phyloP scores from a whole-genome alignment of 2,113 vertebrate species.

The Plectropomus leopardus region DNA sequence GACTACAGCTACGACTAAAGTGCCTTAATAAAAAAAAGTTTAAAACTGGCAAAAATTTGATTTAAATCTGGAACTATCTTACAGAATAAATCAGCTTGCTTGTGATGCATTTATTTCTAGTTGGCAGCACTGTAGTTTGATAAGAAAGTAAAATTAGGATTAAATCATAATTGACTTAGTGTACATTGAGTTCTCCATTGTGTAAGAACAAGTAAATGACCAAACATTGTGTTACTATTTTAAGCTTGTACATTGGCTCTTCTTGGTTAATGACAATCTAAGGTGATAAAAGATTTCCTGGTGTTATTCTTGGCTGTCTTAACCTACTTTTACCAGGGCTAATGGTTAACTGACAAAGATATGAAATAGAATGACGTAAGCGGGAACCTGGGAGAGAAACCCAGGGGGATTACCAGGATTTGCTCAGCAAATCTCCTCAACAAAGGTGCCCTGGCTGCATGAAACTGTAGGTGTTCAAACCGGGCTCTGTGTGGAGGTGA shows the following conservation, averaged over 20 bases:
- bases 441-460: constrained; percentile 68
- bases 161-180: background rate
- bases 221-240: constrained; percentile 22
- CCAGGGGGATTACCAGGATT: constrained; percentile 77
- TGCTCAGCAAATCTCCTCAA: constrained; percentile 80
- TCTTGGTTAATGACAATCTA: constrained; percentile 27
- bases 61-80: background rate
- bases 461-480: constrained; percentile 64
- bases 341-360: constrained; percentile 68
- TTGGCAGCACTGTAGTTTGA: background rate
- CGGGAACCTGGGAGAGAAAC: constrained; percentile 71
- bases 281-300: constrained; percentile 42
- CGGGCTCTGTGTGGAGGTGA: constrained; percentile 47
- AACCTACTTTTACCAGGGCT: constrained; percentile 47
- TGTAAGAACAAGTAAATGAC: constrained; percentile 27
- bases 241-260: constrained; percentile 5
- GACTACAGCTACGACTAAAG: background rate
- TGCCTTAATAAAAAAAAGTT: background rate
- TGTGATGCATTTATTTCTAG: background rate
- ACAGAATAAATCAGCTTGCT: background rate
- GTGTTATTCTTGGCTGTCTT: constrained; percentile 27
- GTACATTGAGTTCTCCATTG: background rate
- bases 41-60: background rate
- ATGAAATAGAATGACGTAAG: constrained; percentile 67
- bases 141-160: background rate